A percentile compares a stretch with the other conserved stretches of the same genome.
phyloP scores from a whole-genome alignment of 2,113 vertebrate genomes.

The Chaetodon auriga region DNA sequence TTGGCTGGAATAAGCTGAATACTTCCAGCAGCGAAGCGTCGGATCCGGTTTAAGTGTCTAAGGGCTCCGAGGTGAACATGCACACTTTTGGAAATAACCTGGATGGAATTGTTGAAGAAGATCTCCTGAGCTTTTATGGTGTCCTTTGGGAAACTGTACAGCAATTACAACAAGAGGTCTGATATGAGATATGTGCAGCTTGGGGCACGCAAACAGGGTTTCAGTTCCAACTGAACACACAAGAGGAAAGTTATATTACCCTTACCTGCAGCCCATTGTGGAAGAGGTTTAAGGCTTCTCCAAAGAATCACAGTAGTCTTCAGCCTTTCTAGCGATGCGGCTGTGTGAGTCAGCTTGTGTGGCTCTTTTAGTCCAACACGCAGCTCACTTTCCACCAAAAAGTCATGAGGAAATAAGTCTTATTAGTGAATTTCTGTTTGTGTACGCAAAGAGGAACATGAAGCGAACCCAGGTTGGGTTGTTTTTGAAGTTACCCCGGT shows the following conservation, averaged over 20 bases:
- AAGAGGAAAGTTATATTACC: background rate
- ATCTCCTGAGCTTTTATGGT: background rate
- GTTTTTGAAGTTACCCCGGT: too few species aligned
- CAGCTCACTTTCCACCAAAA: background rate
- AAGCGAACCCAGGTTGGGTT: too few species aligned
- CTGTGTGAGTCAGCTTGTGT: background rate
- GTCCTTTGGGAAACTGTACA: slow-evolving; percentile 20
- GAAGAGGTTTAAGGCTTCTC: background rate
- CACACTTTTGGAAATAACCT: background rate
- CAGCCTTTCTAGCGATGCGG: too few species aligned
- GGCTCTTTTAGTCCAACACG: background rate
- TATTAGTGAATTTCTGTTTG: background rate
- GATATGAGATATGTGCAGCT: slow-evolving; percentile 27
- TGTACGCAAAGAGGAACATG: too few species aligned
- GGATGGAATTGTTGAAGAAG: slow-evolving; percentile 16
- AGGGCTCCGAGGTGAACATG: slow-evolving; percentile 1
- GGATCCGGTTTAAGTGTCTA: slow-evolving; percentile 5
- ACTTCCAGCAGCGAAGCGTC: background rate
- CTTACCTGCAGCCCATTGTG: too few species aligned
- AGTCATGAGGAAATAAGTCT: background rate
- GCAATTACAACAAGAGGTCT: slow-evolving; percentile 21
- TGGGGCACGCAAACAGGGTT: background rate
- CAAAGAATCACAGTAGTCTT: background rate
- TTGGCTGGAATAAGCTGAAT: background rate
- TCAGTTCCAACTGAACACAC: slow-evolving; percentile 27